Evolutionary conservation across 2,797 vertebrate genomes (phyloP).

Genomic region (Anguilla marmorata): DNA sequence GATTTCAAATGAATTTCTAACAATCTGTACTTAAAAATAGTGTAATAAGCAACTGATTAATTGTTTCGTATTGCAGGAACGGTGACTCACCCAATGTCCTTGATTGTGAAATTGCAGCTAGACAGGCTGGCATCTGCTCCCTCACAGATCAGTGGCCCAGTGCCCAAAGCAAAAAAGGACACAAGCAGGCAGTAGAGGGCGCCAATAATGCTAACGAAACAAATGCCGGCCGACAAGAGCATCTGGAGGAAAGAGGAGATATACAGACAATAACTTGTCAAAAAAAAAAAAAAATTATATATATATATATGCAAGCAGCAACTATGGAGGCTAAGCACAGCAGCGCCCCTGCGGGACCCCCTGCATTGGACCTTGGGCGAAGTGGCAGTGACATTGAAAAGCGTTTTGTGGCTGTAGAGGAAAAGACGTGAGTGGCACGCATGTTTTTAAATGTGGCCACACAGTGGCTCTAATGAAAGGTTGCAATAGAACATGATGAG

Average conservation of each 20-base stretch:
- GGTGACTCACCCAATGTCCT: conserved; percentile 39
- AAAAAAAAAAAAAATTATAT: background rate
- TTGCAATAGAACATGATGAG: too few species aligned
- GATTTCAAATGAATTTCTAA: background rate
- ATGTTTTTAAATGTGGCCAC: background rate
- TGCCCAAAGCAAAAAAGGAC: conserved; percentile 40
- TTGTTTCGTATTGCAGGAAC: background rate
- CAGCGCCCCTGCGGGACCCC: too few species aligned
- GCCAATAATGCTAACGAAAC: conserved; percentile 35
- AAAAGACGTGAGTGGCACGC: background rate
- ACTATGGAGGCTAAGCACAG: too few species aligned
- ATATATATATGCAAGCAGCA: too few species aligned
- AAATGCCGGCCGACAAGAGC: conserved; percentile 36
- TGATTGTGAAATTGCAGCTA: conserved; percentile 37
- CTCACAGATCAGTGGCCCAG: conserved; percentile 45
- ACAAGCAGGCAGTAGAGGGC: conserved; percentile 41
- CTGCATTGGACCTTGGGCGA: too few species aligned
- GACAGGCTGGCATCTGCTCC: conserved; percentile 35
- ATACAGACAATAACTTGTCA: background rate
- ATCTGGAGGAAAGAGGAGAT: conserved; percentile 36
- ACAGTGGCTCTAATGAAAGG: background rate
- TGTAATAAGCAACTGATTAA: background rate
- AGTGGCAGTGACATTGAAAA: too few species aligned
- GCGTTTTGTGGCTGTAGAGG: too few species aligned
- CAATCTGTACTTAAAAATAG: background rate